Evolutionary conservation across 2,888 invertebrate species (phyloP).

Genomic region (Sarcophaga caerulescens): DNA sequence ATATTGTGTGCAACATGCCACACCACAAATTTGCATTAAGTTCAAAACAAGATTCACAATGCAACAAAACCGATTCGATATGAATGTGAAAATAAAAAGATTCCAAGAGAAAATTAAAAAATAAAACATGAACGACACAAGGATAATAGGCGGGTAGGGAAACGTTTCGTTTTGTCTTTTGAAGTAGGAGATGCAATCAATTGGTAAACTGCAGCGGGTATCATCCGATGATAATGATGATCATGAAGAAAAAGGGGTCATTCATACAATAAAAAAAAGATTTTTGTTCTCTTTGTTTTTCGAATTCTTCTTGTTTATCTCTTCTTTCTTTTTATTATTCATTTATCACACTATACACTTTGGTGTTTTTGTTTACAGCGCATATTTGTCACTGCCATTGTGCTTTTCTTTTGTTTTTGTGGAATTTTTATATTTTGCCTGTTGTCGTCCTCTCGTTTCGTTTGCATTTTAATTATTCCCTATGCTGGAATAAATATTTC

Average conservation of each 20-base stretch:
- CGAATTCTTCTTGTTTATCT: neutral
- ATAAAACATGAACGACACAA: neutral
- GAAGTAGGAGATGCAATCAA: no score
- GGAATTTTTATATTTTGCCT: neutral
- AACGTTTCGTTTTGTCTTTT: no score
- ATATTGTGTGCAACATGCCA: conserved; percentile 21
- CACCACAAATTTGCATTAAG: conserved; percentile 37
- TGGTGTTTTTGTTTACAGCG: neutral
- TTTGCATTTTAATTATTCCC: conserved; percentile 52
- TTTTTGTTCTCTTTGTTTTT: conserved; percentile 14
- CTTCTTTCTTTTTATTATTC: conserved; percentile 40
- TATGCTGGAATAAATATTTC: conserved; percentile 3
- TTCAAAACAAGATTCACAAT: conserved; percentile 39
- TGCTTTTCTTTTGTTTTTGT: neutral
- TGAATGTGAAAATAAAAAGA: conserved; percentile 16
- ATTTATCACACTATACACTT: conserved; percentile 12
- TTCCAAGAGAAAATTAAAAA: no score
- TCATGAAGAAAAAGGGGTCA: conserved; percentile 28
- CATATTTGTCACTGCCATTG: no score
- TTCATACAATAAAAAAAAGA: conserved; percentile 32
- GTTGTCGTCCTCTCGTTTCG: neutral
- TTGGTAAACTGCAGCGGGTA: no score
- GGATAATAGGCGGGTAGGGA: neutral
- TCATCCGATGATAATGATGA: neutral
- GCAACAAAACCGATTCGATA: neutral